A percentile compares a stretch with the other conserved stretches of the same genome.
phyloP scores from a whole-genome alignment of 2,888 invertebrate genomes.

The Drosophila tanythrix region DNA sequence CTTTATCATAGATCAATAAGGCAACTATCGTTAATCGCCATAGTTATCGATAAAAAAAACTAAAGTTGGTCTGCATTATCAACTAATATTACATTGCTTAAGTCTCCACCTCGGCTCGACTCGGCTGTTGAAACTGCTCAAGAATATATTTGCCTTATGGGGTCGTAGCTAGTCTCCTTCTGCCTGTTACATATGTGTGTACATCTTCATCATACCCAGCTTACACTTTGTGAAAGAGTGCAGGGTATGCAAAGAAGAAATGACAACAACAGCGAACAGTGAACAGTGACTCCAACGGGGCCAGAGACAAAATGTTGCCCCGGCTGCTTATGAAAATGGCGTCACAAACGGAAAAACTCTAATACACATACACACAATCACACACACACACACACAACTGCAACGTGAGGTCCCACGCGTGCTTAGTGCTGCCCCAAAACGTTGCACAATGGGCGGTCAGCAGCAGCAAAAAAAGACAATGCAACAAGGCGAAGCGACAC shows the following conservation, averaged over 20 bases:
- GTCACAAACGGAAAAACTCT: slow-evolving; percentile 62
- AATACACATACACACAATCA: slow-evolving; percentile 15
- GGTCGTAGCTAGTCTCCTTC: neutral
- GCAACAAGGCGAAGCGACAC: neutral
- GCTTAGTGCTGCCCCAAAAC: slow-evolving; percentile 53
- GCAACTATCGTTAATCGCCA: neutral
- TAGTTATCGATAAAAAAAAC: neutral
- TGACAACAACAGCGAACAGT: slow-evolving; percentile 12
- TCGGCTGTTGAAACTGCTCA: neutral
- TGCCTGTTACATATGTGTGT: neutral
- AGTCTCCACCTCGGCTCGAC: neutral
- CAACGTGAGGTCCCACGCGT: slow-evolving; percentile 60
- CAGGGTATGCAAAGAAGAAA: slow-evolving; percentile 18
- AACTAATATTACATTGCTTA: too few relatives aligned
- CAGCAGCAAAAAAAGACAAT: slow-evolving; percentile 8
- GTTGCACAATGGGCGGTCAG: slow-evolving; percentile 59
- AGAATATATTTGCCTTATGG: neutral
- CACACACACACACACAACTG: slow-evolving; percentile 20
- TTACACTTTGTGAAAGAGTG: neutral
- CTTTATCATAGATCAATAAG: neutral
- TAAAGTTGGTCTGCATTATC: neutral
- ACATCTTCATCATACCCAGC: rapidly evolving
- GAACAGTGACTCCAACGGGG: slow-evolving; percentile 35
- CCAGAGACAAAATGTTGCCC: slow-evolving; percentile 65
- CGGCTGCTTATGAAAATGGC: slow-evolving; percentile 77